Percentiles rank a stretch among this genome's conserved stretches.
Conservation (phyloP, 1,140 invertebrate genomes). For the Lamellibrachia luymesi region DNA sequence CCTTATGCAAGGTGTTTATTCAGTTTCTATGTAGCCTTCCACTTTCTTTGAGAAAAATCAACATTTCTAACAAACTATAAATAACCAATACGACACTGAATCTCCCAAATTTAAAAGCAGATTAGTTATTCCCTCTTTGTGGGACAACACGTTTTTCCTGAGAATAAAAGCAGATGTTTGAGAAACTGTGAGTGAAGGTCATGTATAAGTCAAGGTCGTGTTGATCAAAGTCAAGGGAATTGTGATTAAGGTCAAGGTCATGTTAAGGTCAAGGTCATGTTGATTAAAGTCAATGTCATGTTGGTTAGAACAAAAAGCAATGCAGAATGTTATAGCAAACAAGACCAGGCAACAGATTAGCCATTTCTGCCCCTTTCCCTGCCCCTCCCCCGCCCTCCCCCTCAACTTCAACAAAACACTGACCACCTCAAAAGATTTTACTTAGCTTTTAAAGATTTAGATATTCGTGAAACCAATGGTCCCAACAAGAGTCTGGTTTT, state of each 20-base stretch:
- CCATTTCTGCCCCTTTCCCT: too few species aligned
- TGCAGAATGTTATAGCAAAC: too few species aligned
- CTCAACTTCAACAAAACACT: too few species aligned
- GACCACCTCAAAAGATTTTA: too few species aligned
- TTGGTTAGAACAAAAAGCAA: too few species aligned
- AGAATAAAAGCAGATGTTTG: neutral
- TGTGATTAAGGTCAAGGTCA: neutral
- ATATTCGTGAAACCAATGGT: too few species aligned
- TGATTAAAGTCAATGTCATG: neutral
- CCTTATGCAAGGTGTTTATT: neutral
- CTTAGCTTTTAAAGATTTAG: too few species aligned
- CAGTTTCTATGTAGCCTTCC: too few species aligned
- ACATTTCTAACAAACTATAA: neutral
- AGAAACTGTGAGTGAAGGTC: neutral
- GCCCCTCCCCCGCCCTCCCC: too few species aligned
- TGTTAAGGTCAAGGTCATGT: neutral
- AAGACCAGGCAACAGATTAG: too few species aligned
- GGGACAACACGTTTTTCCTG: neutral
- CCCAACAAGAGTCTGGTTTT: too few species aligned
- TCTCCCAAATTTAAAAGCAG: neutral
- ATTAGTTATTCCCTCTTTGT: neutral
- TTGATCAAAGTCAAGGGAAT: neutral
- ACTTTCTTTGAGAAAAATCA: neutral
- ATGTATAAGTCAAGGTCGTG: neutral
- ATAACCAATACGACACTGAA: too few species aligned